Percentiles rank a stretch among this genome's conserved stretches.
Evolutionary conservation across 2,888 invertebrate genomes (phyloP).

Genomic region (Ochropleura plecta): DNA sequence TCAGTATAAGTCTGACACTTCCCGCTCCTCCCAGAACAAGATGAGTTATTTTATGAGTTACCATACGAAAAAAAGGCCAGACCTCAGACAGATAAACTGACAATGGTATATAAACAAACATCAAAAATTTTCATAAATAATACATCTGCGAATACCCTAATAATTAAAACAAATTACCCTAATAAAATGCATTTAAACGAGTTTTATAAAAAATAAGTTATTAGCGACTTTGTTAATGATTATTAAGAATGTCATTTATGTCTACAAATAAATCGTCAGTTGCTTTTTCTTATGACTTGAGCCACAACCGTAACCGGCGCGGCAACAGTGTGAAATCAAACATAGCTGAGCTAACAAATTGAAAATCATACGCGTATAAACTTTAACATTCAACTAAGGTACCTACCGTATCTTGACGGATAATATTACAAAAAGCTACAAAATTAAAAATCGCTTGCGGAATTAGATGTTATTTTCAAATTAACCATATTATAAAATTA

Average conservation of each 20-base stretch:
- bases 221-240: not conserved
- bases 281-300: slow-evolving; percentile 48
- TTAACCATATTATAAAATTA: not conserved
- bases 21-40: too few species aligned
- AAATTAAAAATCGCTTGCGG: slow-evolving; percentile 2
- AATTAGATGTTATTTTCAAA: not conserved
- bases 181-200: too few species aligned
- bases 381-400: slow-evolving; percentile 43
- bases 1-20: too few species aligned
- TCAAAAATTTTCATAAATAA: not conserved
- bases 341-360: slow-evolving; percentile 73
- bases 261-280: not conserved
- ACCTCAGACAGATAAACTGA: not conserved
- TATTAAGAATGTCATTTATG: not conserved
- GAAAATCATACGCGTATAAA: slow-evolving; percentile 69
- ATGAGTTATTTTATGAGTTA: too few species aligned
- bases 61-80: not conserved
- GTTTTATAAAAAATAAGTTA: too few species aligned
- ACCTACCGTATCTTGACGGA: slow-evolving; percentile 45
- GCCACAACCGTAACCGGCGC: slow-evolving; percentile 59
- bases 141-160: not conserved
- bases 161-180: too few species aligned
- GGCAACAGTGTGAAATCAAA: slow-evolving; percentile 76
- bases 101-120: not conserved
- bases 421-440: slow-evolving; percentile 29